Evolutionary conservation across 2,797 vertebrate species (phyloP).

Genomic region (Brachyrhaphis roseni): DNA sequence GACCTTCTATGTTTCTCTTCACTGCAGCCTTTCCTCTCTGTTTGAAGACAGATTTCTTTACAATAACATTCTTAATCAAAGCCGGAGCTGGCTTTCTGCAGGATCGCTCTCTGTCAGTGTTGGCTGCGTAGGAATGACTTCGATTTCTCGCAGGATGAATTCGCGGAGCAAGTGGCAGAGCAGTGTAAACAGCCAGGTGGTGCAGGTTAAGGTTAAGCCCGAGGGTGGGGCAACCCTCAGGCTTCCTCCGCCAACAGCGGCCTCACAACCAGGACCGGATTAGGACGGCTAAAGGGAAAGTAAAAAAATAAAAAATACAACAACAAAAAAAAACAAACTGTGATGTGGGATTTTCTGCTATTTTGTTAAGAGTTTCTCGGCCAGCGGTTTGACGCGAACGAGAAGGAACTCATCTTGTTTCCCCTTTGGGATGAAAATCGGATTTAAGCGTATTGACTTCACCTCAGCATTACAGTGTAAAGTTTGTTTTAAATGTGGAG

Average conservation of each 20-base stretch:
- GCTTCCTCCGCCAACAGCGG: slow-evolving; percentile 31
- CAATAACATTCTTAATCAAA: slow-evolving; percentile 84
- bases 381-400: slow-evolving; percentile 4
- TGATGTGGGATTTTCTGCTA: slow-evolving; percentile 20
- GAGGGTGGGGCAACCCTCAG: slow-evolving; percentile 36
- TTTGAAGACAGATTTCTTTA: slow-evolving; percentile 84
- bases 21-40: slow-evolving; percentile 58
- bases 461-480: slow-evolving; percentile 20
- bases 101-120: slow-evolving; percentile 51
- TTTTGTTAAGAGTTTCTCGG: slow-evolving; percentile 9
- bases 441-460: slow-evolving; percentile 10
- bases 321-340: neutral
- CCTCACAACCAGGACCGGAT: slow-evolving; percentile 46
- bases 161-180: slow-evolving; percentile 64
- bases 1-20: slow-evolving; percentile 70
- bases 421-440: slow-evolving; percentile 16
- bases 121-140: slow-evolving; percentile 70
- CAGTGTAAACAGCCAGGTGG: slow-evolving; percentile 63
- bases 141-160: slow-evolving; percentile 65
- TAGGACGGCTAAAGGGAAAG: slow-evolving; percentile 30
- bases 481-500: slow-evolving; percentile 38
- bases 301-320: neutral
- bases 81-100: slow-evolving; percentile 71
- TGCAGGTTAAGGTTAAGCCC: slow-evolving; percentile 54
- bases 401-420: slow-evolving; percentile 32